These are phyloP conservation scores for Muscicapa adusta DNA, from an alignment of 2,113 vertebrate species.

Conservation along the genomic window DNA sequence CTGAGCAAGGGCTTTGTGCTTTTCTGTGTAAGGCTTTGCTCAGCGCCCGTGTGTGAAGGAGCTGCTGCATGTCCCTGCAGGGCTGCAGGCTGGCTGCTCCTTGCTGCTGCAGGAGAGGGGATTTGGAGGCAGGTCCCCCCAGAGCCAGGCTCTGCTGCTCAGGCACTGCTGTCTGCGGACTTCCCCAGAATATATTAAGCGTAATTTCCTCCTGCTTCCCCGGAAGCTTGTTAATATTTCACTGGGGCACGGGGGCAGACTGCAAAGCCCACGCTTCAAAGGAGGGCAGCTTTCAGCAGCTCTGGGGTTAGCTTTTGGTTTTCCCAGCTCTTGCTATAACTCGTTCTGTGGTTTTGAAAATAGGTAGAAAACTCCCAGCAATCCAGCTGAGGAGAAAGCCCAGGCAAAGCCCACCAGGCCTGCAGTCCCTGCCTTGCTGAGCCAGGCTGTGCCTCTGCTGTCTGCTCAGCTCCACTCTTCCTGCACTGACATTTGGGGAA, in stretches of 20 bases:
- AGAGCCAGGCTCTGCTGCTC: neutral
- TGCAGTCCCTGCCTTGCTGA: neutral
- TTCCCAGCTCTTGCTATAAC: neutral
- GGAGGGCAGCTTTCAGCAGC: neutral
- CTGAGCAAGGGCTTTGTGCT: neutral
- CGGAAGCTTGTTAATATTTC: conserved; percentile 60
- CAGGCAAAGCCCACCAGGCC: neutral
- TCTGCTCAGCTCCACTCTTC: neutral
- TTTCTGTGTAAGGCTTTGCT: neutral
- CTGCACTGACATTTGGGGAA: neutral
- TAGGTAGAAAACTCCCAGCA: neutral
- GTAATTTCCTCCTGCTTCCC: conserved; percentile 39
- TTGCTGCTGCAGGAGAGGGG: neutral
- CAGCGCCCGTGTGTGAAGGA: rapidly evolving
- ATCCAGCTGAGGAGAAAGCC: neutral
- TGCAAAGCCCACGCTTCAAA: conserved; percentile 9
- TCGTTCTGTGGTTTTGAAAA: neutral
- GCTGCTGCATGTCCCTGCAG: neutral
- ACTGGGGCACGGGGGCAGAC: neutral
- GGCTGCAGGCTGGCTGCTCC: neutral
- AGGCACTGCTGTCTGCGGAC: neutral
- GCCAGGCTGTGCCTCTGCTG: neutral
- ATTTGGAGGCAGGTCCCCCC: neutral
- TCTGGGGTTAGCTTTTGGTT: neutral
- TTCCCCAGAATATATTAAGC: conserved; percentile 9